Conservation (phyloP, 2,113 vertebrate species). For the Irena cyanogastra region DNA sequence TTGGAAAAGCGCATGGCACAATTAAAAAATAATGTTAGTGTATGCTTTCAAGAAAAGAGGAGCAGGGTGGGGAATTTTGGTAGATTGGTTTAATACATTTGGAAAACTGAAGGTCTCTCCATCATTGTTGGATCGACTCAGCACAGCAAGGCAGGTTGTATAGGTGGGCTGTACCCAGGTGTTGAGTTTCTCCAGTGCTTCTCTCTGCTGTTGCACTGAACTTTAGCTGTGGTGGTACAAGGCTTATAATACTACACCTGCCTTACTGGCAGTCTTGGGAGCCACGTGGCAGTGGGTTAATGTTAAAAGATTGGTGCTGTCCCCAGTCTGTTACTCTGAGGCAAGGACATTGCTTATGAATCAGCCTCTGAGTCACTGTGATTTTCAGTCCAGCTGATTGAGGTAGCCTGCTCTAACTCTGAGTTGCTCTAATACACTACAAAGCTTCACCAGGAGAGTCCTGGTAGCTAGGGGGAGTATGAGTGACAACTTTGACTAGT, state of each 20-base stretch:
- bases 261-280: neutral
- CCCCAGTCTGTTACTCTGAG: neutral
- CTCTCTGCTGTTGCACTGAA: neutral
- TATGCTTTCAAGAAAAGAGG: neutral
- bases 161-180: neutral
- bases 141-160: neutral
- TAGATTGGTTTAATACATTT: neutral
- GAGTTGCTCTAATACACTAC: neutral
- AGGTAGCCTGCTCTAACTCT: neutral
- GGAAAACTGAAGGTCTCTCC: neutral
- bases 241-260: neutral
- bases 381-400: neutral
- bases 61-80: neutral
- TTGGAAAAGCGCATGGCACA: neutral
- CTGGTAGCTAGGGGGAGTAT: neutral
- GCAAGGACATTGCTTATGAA: neutral
- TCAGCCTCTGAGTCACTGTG: neutral
- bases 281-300: neutral
- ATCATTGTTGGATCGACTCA: neutral
- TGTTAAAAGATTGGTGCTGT: neutral
- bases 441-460: neutral
- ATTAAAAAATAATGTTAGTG: neutral
- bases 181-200: neutral
- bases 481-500: neutral
- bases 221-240: neutral